Percentiles rank a stretch among this genome's conserved stretches.
These are phyloP conservation scores for Drosophila dives DNA, from an alignment of 2,888 invertebrate genomes.

Conservation along the genomic window DNA sequence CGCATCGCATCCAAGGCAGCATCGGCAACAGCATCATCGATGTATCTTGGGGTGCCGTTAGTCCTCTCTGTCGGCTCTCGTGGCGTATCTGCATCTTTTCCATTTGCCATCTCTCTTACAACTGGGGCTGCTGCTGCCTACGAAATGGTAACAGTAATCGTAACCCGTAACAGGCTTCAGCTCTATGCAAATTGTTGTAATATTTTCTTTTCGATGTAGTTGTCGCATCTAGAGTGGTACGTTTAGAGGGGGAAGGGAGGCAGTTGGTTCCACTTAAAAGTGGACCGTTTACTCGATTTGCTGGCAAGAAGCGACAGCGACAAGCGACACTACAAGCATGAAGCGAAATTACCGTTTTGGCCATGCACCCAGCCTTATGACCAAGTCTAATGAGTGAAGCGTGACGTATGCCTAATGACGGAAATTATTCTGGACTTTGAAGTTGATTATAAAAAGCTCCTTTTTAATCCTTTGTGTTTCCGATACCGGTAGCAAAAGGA, in stretches of 20 bases:
- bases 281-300: slow-evolving; percentile 76
- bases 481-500: slow-evolving; percentile 9
- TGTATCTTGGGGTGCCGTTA: slow-evolving; percentile 56
- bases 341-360: slow-evolving; percentile 66
- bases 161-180: slow-evolving; percentile 64
- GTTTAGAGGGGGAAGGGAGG: background rate
- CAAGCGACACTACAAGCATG: slow-evolving; percentile 65
- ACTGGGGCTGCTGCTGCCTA: slow-evolving; percentile 35
- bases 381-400: slow-evolving; percentile 48
- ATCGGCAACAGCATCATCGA: slow-evolving; percentile 40
- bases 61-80: slow-evolving; percentile 41
- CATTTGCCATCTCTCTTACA: slow-evolving; percentile 38
- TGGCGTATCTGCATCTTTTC: slow-evolving; percentile 75
- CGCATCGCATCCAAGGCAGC: slow-evolving; percentile 22
- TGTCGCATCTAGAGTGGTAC: slow-evolving; percentile 11
- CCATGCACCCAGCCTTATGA: slow-evolving; percentile 28
- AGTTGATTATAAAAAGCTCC: slow-evolving; percentile 6
- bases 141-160: slow-evolving; percentile 70
- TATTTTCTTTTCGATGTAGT: slow-evolving; percentile 53
- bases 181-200: slow-evolving; percentile 76
- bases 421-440: slow-evolving; percentile 39
- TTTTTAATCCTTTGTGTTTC: slow-evolving; percentile 3
- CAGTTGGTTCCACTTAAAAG: slow-evolving; percentile 53
- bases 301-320: slow-evolving; percentile 59
- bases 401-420: slow-evolving; percentile 62